These are phyloP conservation scores for Ptyas mucosa DNA, from an alignment of 2,113 vertebrate species.

Conservation along the genomic window DNA sequence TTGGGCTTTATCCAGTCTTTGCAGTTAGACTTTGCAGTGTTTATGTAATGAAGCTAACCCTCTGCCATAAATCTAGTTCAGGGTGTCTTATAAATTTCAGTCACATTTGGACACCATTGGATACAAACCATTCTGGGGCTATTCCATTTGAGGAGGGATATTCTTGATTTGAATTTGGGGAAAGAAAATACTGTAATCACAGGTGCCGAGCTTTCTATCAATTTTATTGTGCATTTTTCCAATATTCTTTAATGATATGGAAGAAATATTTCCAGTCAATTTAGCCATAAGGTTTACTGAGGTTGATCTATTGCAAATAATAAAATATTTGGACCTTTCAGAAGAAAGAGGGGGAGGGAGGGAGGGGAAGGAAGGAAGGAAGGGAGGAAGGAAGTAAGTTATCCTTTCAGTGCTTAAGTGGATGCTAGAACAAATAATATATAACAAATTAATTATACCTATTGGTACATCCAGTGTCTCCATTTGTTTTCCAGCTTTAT, in stretches of 20 bases:
- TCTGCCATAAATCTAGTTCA: background rate
- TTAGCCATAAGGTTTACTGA: background rate
- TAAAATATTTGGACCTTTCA: background rate
- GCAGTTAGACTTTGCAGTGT: background rate
- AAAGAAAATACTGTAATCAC: background rate
- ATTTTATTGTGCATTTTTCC: background rate
- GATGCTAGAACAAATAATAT: background rate
- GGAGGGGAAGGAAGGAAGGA: accelerated
- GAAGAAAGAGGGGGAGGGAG: background rate
- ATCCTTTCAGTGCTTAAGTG: background rate
- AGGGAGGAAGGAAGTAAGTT: background rate
- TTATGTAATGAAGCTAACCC: background rate
- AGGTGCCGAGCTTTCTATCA: background rate
- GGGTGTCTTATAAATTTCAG: background rate
- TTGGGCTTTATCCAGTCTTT: background rate
- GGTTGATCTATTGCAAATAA: background rate
- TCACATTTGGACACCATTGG: background rate
- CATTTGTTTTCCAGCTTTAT: background rate
- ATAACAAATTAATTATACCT: background rate
- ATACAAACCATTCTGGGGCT: background rate
- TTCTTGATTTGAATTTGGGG: background rate
- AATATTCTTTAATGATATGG: background rate
- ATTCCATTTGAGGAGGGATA: background rate
- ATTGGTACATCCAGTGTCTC: background rate
- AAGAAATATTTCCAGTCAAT: background rate